phyloP scores from a whole-genome alignment of 2,797 vertebrate genomes.

The Xiphophorus birchmanni region DNA sequence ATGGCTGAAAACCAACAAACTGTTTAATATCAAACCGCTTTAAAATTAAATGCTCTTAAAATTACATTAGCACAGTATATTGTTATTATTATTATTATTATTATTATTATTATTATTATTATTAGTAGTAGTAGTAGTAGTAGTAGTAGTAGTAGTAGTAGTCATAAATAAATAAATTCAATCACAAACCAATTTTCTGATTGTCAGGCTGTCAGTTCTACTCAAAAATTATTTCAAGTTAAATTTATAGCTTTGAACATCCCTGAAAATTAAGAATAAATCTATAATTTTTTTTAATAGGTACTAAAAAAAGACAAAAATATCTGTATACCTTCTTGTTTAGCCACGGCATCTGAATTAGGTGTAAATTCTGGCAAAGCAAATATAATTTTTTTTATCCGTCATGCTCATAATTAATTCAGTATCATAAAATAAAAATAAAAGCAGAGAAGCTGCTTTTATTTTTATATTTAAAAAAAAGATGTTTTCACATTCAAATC shows the following conservation, averaged over 20 bases:
- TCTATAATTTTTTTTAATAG: not conserved
- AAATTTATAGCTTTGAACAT: conserved; percentile 46
- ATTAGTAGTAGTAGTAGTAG: too few relatives aligned
- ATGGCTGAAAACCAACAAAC: not conserved
- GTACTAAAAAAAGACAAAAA: conserved; percentile 19
- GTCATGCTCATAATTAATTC: conserved; percentile 2
- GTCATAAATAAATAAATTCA: conserved; percentile 8
- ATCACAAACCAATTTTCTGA: conserved; percentile 64
- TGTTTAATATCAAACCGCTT: not conserved
- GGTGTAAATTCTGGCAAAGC: not conserved
- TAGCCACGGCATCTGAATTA: not conserved
- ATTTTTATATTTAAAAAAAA: not conserved
- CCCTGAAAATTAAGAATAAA: conserved; percentile 19
- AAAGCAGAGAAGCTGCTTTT: not conserved
- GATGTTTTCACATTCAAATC: not conserved
- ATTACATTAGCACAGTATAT: not conserved
- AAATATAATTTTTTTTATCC: not conserved
- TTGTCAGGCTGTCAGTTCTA: conserved; percentile 63
- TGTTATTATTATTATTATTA: not conserved
- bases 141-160: too few relatives aligned
- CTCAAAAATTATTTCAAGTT: conserved; percentile 30
- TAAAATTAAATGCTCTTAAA: not conserved
- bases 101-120: too few relatives aligned
- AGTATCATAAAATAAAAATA: not conserved
- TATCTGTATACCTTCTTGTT: not conserved